Evolutionary conservation across 2,888 invertebrate genomes (phyloP).

Genomic region (Teleiodes luculella): DNA sequence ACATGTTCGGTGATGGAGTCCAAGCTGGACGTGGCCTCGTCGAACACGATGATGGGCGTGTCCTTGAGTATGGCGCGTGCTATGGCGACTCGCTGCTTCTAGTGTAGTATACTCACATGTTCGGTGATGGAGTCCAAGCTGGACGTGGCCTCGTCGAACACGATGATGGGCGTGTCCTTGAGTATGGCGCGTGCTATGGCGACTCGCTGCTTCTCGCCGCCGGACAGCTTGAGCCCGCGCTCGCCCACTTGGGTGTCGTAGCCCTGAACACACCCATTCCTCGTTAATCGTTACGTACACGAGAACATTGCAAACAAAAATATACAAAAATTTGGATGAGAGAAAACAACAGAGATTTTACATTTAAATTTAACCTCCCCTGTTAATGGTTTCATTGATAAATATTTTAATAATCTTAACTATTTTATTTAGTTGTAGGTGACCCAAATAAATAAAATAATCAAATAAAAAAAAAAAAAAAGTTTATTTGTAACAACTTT

Average conservation of each 20-base stretch:
- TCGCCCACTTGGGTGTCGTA: constrained; percentile 91
- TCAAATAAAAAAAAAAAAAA: too few relatives aligned
- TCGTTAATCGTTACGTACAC: not conserved
- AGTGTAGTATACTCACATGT: constrained; percentile 81
- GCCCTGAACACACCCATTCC: constrained; percentile 38
- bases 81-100: constrained; percentile 98
- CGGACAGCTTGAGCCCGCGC: constrained; percentile 85
- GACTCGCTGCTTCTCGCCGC: constrained; percentile 99
- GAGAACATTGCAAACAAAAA: not conserved
- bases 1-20: constrained; percentile 98
- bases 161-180: constrained; percentile 94
- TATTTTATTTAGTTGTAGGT: too few relatives aligned
- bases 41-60: constrained; percentile 95
- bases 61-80: constrained; percentile 97
- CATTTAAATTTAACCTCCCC: too few relatives aligned
- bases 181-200: constrained; percentile 98
- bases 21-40: constrained; percentile 98
- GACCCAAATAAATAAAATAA: too few relatives aligned
- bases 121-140: constrained; percentile 98
- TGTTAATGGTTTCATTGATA: too few relatives aligned
- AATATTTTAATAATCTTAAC: too few relatives aligned
- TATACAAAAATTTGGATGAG: not conserved
- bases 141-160: constrained; percentile 99
- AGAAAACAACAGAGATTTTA: too few relatives aligned
- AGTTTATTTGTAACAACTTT: too few relatives aligned